Conservation (phyloP, 2,113 vertebrate genomes). For the Leptosomus discolor region DNA sequence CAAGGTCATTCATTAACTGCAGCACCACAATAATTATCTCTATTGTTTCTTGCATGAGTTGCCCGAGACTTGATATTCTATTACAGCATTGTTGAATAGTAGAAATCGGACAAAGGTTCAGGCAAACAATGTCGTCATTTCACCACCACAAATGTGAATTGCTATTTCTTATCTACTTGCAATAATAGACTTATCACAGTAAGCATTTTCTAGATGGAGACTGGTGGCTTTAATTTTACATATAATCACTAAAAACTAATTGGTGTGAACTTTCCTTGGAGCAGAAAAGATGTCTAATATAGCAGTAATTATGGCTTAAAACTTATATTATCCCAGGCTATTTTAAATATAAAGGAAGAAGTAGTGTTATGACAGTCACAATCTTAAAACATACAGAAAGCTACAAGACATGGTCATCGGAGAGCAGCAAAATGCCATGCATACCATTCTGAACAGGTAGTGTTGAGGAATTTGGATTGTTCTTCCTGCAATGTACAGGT, state of each 20-base stretch:
- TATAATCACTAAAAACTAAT: neutral
- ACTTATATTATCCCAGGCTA: neutral
- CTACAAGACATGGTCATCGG: neutral
- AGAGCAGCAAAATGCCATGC: neutral
- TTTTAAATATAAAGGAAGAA: neutral
- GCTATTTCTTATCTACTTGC: neutral
- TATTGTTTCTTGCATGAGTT: neutral
- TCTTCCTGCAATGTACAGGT: neutral
- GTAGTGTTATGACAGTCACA: neutral
- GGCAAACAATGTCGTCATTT: neutral
- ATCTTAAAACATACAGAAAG: neutral
- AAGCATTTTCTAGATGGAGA: neutral
- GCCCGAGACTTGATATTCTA: neutral
- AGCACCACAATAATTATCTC: neutral
- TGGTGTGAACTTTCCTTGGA: neutral
- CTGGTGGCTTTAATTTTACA: neutral
- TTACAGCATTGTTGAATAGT: neutral
- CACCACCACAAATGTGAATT: neutral
- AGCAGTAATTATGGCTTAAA: neutral
- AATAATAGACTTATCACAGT: neutral
- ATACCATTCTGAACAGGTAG: neutral
- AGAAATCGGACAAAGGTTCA: neutral
- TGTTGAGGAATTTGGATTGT: neutral
- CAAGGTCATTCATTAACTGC: conserved; percentile 25
- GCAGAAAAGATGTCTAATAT: neutral